Base-by-base conservation (phyloP, 2,113 vertebrate species). In the Bostrychus sinensis region DNA sequence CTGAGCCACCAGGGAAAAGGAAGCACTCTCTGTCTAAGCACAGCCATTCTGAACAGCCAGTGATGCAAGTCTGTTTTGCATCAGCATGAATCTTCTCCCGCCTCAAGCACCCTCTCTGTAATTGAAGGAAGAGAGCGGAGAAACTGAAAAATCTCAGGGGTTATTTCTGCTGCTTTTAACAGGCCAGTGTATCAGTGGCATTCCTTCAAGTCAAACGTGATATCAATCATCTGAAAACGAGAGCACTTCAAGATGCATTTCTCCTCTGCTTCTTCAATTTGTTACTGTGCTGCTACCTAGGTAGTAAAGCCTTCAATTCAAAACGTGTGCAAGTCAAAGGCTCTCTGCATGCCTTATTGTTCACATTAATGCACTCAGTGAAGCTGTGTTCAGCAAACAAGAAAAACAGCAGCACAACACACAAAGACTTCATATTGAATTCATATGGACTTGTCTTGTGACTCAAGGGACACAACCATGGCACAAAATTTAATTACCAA, bases 181-280 rank as follows among this genome's bases (percentile, higher is more conserved):
- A 77, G 78, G 19, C 66, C 66, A 22, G 12, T 46, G 60, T 64
- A 67, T 80, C 73, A 66, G 62, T 58, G 66, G 53, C 67, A 69
- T 84, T 85, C 22, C 57, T 62, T 80, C 55, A 62, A 82, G 83
- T 74, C 53, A 74, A 78, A 80, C 17, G 56, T 77, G 45, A 83
- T 76, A 83, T 86, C 79, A 82, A 87, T 85, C 77, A 75, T 54
- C 34, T 70, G 72, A 81, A 64, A 79, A 75, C 39, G 55, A 71
- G 75, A 48, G 41, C 14, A 19, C 46, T 32, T 66, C 30, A 22
- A 81, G 51, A 77, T 79, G 58, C 71, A 70, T 66, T 28, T 1
- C 25, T 37, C 23, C 13, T 46, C 8, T 13, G 20, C 50, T 51
- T 48, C 57, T 39, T 22, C 20, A 25, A 37, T 72, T 37, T 66